These are phyloP conservation scores for Melikaiella ostensackeni DNA, from an alignment of 2,888 invertebrate genomes.

Conservation along the genomic window DNA sequence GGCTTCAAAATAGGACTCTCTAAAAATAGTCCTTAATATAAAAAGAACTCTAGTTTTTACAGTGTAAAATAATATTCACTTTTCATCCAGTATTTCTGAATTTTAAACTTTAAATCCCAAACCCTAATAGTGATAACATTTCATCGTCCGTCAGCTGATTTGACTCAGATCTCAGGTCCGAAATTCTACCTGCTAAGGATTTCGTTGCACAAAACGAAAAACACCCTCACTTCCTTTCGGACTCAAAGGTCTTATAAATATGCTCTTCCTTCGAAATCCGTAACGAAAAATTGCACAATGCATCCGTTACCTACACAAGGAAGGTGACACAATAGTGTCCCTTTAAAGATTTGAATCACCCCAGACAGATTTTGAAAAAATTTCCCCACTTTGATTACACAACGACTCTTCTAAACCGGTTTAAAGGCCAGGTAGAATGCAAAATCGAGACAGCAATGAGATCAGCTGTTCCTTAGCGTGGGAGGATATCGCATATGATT, in stretches of 20 bases:
- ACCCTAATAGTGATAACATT: background rate
- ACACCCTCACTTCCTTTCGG: constrained; percentile 13
- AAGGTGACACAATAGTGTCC: background rate
- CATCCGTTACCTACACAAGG: background rate
- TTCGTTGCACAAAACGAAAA: background rate
- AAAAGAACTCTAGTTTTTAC: no score
- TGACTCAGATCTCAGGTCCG: background rate
- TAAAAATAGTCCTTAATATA: no score
- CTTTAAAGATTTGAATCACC: background rate
- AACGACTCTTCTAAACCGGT: constrained; percentile 11
- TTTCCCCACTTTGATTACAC: constrained; percentile 1
- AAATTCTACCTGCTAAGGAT: constrained; percentile 26
- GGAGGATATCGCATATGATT: constrained; percentile 5
- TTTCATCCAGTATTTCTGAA: no score
- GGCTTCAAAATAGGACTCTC: no score
- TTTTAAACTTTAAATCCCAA: background rate
- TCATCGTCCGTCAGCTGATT: background rate
- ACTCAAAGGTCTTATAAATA: background rate
- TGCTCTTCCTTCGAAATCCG: background rate
- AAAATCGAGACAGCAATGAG: constrained; percentile 1
- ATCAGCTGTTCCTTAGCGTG: constrained; percentile 28
- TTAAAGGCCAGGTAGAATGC: constrained; percentile 18
- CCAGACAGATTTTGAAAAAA: background rate
- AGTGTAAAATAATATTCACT: no score
- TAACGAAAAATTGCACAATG: constrained; percentile 22